Evolutionary conservation across 2,797 vertebrate genomes (phyloP), one percentile per base, ranked within the genome.

Genomic region (Centropyge bicolor): DNA sequence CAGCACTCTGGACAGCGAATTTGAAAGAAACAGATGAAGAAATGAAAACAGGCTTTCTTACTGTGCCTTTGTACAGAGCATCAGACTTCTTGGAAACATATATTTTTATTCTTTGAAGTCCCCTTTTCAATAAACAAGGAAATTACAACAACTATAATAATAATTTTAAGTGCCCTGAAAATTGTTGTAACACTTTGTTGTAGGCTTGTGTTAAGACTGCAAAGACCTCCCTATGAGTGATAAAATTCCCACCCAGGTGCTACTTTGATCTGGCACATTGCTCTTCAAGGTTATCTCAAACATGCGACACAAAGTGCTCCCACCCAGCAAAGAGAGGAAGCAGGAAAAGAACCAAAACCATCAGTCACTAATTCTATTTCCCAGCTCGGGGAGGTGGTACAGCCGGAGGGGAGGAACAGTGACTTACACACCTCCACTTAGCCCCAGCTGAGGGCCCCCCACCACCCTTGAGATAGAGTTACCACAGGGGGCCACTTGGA

Each of bases 341-440:
- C 74, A 79, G 78, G 89, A 90, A 93, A 90, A 87, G 82, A 95
- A 88, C 88, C 76, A 80, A 86, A 88, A 88, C 86, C 88, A 92
- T 91, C 89, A 92, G 89, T 93, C 91, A 90, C 91, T 92, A 87
- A 91, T 93, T 94, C 92, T 88, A 94, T 96, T 95, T 95, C 92
- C 89, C 83, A 81, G 92, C 92, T 92, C 73, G 56, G 92, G 93
- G 92, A 91, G 91, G 93, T 75, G 90, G 91, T 94, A 90, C 89
- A 91, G 95, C 95, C 82, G 1, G 93, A 95, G 93, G 94, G 93
- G 78, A 94, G 81, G 86, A 93, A 93, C 89, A 81, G 77, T 92
- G 91, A 93, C 92, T 94, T 92, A 89, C 93, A 95, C 91, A 95
- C 91, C 93, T 95, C 90, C 91, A 95, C 93, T 95, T 95, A 95